Evolutionary conservation across 2,888 invertebrate genomes (phyloP).

Genomic region (Himalopsyche japonica): DNA sequence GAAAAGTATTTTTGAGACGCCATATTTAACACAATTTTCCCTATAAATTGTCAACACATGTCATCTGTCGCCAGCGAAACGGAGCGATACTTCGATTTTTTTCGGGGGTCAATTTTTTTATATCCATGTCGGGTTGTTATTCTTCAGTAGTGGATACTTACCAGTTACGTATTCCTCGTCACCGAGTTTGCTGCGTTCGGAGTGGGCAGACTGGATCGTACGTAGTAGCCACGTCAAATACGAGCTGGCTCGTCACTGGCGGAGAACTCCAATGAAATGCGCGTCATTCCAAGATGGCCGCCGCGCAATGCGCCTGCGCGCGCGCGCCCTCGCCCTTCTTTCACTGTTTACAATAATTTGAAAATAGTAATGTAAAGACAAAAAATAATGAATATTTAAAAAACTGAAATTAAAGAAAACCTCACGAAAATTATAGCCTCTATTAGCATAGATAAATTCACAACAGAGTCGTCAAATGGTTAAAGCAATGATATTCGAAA

Average conservation of each 20-base stretch:
- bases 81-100: constrained; percentile 21
- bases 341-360: background rate
- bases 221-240: constrained; percentile 92
- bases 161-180: constrained; percentile 95
- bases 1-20: constrained; percentile 49
- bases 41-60: constrained; percentile 46
- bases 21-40: constrained; percentile 55
- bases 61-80: constrained; percentile 42
- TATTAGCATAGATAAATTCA: too few species aligned
- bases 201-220: constrained; percentile 91
- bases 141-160: constrained; percentile 73
- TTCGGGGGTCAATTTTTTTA: constrained; percentile 37
- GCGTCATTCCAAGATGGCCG: constrained; percentile 78
- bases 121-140: constrained; percentile 62
- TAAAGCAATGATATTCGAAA: background rate
- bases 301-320: constrained; percentile 57
- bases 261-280: constrained; percentile 74
- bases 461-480: background rate
- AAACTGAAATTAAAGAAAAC: too few species aligned
- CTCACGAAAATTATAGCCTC: too few species aligned
- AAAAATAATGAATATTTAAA: too few species aligned
- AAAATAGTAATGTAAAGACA: background rate
- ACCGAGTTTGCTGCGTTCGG: constrained; percentile 91
- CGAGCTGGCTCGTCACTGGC: constrained; percentile 84
- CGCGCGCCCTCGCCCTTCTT: constrained; percentile 17